A percentile compares a stretch with the other conserved stretches of the same genome.
phyloP scores from a whole-genome alignment of 92 coral and sea anemone species.

The Ricordea florida region DNA sequence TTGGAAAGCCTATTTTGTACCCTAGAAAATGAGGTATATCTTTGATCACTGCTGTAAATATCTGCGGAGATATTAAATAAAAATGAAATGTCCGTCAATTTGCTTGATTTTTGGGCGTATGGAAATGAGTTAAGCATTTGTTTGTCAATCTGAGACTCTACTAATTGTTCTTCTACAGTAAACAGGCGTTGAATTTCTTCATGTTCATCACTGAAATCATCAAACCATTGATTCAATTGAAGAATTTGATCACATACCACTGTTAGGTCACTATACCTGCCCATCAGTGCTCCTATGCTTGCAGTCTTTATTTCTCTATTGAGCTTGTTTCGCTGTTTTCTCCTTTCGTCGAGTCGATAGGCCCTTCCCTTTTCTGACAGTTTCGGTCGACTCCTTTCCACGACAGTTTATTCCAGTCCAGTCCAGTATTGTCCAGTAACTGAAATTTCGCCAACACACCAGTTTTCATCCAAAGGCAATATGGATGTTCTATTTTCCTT shows the following conservation, averaged over 20 bases:
- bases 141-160: slow-evolving; percentile 15
- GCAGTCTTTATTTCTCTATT: slow-evolving; percentile 40
- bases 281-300: slow-evolving; percentile 38
- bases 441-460: not conserved
- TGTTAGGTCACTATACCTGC: slow-evolving; percentile 19
- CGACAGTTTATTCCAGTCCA: not conserved
- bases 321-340: slow-evolving; percentile 19
- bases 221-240: slow-evolving; percentile 31
- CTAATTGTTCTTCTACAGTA: not conserved
- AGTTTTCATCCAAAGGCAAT: not conserved
- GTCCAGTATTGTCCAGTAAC: not conserved
- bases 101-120: no score
- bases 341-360: slow-evolving; percentile 21
- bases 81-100: no score
- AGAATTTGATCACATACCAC: slow-evolving; percentile 1
- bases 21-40: no score
- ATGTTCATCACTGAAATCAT: slow-evolving; percentile 38
- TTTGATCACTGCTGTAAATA: no score
- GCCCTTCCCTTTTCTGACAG: slow-evolving; percentile 34
- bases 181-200: slow-evolving; percentile 39
- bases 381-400: slow-evolving; percentile 17
- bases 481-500: not conserved
- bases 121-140: slow-evolving; percentile 1
- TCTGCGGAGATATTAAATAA: no score
- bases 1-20: no score